Evolutionary conservation across 2,888 invertebrate genomes (phyloP), one percentile per base, ranked within the genome.

Genomic region (Drosophila pseudotakahashii): DNA sequence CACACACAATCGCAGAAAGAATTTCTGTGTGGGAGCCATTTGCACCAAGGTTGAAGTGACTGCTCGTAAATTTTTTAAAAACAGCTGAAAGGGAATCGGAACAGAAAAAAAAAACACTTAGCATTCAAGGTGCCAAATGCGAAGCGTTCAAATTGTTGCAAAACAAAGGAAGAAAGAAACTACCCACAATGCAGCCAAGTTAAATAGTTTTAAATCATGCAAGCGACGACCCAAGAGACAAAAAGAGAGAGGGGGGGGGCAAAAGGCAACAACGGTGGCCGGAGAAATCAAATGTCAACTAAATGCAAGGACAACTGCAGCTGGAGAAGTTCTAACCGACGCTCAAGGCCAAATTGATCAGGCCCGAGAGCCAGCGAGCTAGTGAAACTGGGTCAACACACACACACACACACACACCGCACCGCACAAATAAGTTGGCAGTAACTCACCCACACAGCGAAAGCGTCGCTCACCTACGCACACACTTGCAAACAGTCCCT

Each of bases 161-260:
- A 68, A 71, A 84, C 72, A 64, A 71, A 53, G 42, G 19, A 26
- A 47, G 13, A 6, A 1, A 26, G 26, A 26, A 26, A 2, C 39
- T 7, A 2, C 45, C 51, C 45, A 34, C 47, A 50, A 57, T 62
- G 39, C 41, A 66, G 62, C 72, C 72, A 81, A 81, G 79, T 82
- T 81, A 85, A 82, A 82, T 77, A 82, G 77, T 82, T 64, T 78
- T 82, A 78, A 82, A 80, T 85, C 81, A 82, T 82, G 83, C 81
- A 85, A 77, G 73, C 73, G 64, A 39, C 52, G 47, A 55, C 78
- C 57, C 77, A 52, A 54, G 78, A 59, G 78, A 75, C 53, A 50
- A 41, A 42, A n/a, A n/a, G n/a, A n/a, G n/a, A 14, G 39, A 14
- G 7, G 9, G 13, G 47, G 23, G 19, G 7, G 16, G 44, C 32